Conservation (phyloP, 1,140 invertebrate genomes). For the Phthorimaea operculella region DNA sequence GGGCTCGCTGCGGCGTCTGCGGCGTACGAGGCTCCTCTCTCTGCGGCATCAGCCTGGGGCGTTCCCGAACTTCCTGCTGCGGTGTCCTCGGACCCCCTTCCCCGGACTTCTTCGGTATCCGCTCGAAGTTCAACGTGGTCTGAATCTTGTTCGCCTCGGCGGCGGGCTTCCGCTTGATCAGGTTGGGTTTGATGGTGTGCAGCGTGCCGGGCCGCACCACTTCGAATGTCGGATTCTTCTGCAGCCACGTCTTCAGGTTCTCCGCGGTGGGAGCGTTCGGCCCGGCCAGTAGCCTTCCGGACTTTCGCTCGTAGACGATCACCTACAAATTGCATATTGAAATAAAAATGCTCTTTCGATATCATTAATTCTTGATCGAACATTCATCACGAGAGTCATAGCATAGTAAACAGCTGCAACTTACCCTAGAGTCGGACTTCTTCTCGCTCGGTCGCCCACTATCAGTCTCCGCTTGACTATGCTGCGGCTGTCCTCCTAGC, state of each 20-base stretch:
- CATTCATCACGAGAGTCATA: background rate
- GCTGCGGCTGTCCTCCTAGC: slow-evolving; percentile 61
- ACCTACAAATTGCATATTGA: slow-evolving; percentile 60
- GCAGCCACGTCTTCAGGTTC: slow-evolving; percentile 84
- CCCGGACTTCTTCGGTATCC: slow-evolving; percentile 38
- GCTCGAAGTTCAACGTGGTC: slow-evolving; percentile 60
- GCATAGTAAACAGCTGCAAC: slow-evolving; percentile 12
- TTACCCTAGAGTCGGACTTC: slow-evolving; percentile 69
- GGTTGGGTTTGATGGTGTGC: slow-evolving; percentile 54
- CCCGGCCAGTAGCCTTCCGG: slow-evolving; percentile 80
- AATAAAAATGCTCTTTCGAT: too few species aligned
- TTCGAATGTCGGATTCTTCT: slow-evolving; percentile 87
- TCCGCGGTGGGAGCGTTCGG: slow-evolving; percentile 80
- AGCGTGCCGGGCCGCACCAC: slow-evolving; percentile 75
- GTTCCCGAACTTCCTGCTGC: slow-evolving; percentile 28
- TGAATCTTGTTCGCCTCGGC: slow-evolving; percentile 53
- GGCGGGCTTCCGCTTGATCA: slow-evolving; percentile 33
- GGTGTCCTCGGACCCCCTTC: slow-evolving; percentile 23
- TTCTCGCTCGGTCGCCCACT: slow-evolving; percentile 42
- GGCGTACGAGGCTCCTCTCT: slow-evolving; percentile 34
- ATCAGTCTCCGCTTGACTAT: slow-evolving; percentile 31
- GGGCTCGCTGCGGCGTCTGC: slow-evolving; percentile 7
- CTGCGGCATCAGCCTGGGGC: slow-evolving; percentile 30
- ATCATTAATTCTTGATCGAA: too few species aligned
- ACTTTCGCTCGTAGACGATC: slow-evolving; percentile 83